Evolutionary conservation across 2,888 invertebrate genomes (phyloP).

Genomic region (Cryptus armator): DNA sequence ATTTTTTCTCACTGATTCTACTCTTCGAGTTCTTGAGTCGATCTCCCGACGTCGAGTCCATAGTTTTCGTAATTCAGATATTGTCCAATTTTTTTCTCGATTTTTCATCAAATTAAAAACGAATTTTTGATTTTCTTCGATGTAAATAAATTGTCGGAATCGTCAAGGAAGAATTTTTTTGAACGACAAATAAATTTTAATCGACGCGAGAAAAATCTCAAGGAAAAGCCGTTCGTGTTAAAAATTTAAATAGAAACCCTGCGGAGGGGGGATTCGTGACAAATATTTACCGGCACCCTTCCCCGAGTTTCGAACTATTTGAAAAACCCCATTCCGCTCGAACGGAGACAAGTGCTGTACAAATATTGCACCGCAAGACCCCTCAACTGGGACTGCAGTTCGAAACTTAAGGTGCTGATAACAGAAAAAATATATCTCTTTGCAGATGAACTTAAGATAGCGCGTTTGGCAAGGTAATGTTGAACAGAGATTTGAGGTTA

Average conservation of each 20-base stretch:
- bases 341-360: conserved; percentile 73
- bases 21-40: neutral
- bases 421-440: conserved; percentile 13
- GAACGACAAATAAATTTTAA: neutral
- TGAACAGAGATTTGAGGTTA: neutral
- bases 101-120: no score
- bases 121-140: no score
- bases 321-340: conserved; percentile 68
- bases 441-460: neutral
- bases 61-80: no score
- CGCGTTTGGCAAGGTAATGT: neutral
- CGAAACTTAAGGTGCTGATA: conserved; percentile 11
- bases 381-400: conserved; percentile 1
- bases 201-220: conserved; percentile 21
- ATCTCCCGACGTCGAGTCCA: no score
- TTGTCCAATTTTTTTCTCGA: no score
- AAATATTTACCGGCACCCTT: conserved; percentile 76
- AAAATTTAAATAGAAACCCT: conserved; percentile 59
- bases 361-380: conserved; percentile 68
- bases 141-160: no score
- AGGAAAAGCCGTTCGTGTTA: conserved; percentile 18
- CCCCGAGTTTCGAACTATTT: conserved; percentile 62
- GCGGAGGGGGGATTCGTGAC: conserved; percentile 41
- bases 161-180: no score
- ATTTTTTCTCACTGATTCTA: conserved; percentile 2